phyloP scores from a whole-genome alignment of 2,113 vertebrate genomes.

The Chionis minor region DNA sequence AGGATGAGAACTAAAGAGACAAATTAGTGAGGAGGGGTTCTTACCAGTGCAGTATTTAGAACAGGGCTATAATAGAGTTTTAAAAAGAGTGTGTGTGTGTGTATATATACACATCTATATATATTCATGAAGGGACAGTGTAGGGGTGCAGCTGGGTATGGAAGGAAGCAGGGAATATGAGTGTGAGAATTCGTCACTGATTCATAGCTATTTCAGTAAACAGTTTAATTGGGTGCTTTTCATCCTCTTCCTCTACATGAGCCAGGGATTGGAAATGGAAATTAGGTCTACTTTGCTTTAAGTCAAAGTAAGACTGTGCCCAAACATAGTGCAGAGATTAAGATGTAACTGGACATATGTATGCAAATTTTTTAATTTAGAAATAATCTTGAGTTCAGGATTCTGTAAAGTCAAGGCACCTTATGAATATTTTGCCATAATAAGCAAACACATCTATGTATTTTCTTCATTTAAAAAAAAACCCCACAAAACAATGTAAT shows the following conservation, averaged over 20 bases:
- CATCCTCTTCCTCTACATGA: neutral
- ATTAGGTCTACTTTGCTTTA: neutral
- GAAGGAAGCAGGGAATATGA: neutral
- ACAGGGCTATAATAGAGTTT: neutral
- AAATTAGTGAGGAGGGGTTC: neutral
- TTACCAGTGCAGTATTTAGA: neutral
- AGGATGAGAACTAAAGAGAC: neutral
- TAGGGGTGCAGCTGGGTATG: neutral
- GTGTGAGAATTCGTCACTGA: neutral
- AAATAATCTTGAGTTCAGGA: neutral
- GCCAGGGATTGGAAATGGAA: neutral
- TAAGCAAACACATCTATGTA: neutral
- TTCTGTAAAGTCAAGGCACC: neutral
- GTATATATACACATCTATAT: accelerated
- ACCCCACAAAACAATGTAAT: neutral
- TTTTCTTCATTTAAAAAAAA: neutral
- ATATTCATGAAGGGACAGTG: neutral
- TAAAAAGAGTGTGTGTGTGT: neutral
- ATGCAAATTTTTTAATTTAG: neutral
- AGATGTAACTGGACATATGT: neutral
- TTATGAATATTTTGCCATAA: neutral
- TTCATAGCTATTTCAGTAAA: neutral
- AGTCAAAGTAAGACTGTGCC: neutral
- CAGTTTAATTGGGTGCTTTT: neutral
- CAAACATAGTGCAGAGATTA: neutral